Base-by-base conservation (phyloP, 1,140 invertebrate genomes). In the Chlorops oryzae region DNA sequence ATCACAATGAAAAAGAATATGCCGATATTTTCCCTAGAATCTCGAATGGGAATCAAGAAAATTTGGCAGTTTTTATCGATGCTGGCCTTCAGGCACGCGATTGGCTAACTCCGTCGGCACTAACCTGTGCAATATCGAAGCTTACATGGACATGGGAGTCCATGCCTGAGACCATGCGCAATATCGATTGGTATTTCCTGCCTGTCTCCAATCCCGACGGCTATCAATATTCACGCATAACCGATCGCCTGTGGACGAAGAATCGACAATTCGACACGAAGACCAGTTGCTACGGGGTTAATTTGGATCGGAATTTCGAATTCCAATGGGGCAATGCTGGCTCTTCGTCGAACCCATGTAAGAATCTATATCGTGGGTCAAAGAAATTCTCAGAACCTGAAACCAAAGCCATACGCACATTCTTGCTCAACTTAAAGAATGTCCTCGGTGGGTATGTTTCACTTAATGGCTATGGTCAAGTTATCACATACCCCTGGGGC, bases 331-430 rank as follows among this genome's bases (percentile, higher is more conserved):
- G 83, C 13, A 76, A 78, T 9, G 76, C 80, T 41, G 90, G 91
- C 1, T 79, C 88, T 2, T 90, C 88, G 3, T 79, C 75, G 7
- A 86, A 91, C 73, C 82, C 84, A 1, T 92, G 89, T 59, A 79
- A 80, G 50, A 84, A 90, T 24, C 87, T 84, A 6, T 96, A 84
- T 64, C 80, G 82, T 24, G 92, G 92, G 1, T 77, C 81, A 0
- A 63, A 74, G 1, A 77, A 88, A 0, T 93, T 92, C 65, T 92
- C 88, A 0, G 92, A 95, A 70, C 81, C 84, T 0, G 92, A 95
- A 74, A 88, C 87, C 0, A 72, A 70, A 37, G 82, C 87, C 0
- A 75, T 88, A 28, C 75, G 80, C 7, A 82, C 84, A 58, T 80
- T 80, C 34, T 75, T 85, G 10, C 57, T 80, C 53, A 56, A 65